Evolutionary conservation across 2,888 invertebrate species (phyloP).

Genomic region (Cantharis rufa): DNA sequence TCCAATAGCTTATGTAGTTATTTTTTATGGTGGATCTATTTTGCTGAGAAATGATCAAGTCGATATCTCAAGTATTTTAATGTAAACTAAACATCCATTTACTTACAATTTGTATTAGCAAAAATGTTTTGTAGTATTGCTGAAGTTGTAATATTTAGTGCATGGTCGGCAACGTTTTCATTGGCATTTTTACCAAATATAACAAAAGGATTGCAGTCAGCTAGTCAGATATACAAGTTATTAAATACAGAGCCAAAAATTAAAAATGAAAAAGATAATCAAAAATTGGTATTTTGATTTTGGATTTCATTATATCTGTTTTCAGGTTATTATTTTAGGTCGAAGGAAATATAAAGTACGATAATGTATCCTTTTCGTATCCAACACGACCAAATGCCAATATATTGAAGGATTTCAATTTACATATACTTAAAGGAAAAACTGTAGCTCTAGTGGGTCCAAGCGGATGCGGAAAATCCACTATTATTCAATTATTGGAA

Average conservation of each 20-base stretch:
- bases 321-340: constrained; percentile 31
- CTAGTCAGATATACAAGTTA: not conserved
- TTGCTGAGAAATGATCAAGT: constrained; percentile 65
- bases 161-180: not conserved
- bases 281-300: not conserved
- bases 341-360: constrained; percentile 73
- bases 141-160: constrained; percentile 31
- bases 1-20: constrained; percentile 72
- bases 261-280: constrained; percentile 46
- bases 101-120: not conserved
- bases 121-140: not conserved
- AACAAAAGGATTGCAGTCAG: not conserved
- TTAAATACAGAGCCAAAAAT: constrained; percentile 15
- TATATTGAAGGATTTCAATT: constrained; percentile 62
- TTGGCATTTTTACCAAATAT: not conserved
- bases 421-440: constrained; percentile 67
- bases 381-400: constrained; percentile 73
- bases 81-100: constrained; percentile 58
- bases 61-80: constrained; percentile 66
- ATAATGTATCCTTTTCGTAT: constrained; percentile 72
- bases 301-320: not conserved
- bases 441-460: constrained; percentile 79
- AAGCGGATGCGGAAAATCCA: constrained; percentile 89
- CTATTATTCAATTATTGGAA: constrained; percentile 79
- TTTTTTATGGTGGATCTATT: constrained; percentile 73